Evolutionary conservation across 2,888 invertebrate species (phyloP).

Genomic region (Zaprionus obscuricornis): DNA sequence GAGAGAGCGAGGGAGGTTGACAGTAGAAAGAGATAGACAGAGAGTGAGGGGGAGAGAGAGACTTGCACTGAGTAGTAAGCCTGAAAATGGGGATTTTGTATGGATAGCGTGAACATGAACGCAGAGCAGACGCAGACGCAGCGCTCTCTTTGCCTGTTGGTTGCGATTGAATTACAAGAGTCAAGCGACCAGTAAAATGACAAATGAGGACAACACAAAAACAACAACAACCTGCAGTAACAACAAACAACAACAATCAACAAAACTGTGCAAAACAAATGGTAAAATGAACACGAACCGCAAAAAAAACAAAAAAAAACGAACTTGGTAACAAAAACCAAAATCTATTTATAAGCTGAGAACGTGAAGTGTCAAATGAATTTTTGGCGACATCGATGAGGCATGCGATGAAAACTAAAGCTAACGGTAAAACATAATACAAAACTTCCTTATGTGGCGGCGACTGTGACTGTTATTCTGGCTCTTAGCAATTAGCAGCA

Average conservation of each 20-base stretch:
- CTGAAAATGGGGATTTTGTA: slow-evolving; percentile 20
- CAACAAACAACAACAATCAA: slow-evolving; percentile 10
- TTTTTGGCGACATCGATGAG: slow-evolving; percentile 6
- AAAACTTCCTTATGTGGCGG: no score
- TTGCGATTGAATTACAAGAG: slow-evolving; percentile 61
- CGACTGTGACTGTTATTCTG: no score
- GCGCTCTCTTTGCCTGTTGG: slow-evolving; percentile 30
- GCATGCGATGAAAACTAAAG: no score
- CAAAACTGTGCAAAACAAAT: slow-evolving; percentile 34
- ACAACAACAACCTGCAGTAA: slow-evolving; percentile 17
- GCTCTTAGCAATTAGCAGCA: no score
- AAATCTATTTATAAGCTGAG: slow-evolving; percentile 41
- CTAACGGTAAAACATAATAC: no score
- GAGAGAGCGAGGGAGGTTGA: no score
- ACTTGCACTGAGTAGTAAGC: neutral
- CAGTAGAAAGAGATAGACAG: slow-evolving; percentile 7
- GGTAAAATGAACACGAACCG: slow-evolving; percentile 30
- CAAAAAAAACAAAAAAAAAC: slow-evolving; percentile 28
- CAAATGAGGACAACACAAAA: slow-evolving; percentile 61
- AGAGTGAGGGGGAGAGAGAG: neutral
- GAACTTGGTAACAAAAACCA: slow-evolving; percentile 35
- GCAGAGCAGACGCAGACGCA: slow-evolving; percentile 32
- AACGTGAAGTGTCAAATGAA: slow-evolving; percentile 38
- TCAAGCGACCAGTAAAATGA: slow-evolving; percentile 54
- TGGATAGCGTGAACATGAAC: slow-evolving; percentile 25